Conservation (phyloP, 2,797 vertebrate genomes). For the Buphagus erythrorhynchus region DNA sequence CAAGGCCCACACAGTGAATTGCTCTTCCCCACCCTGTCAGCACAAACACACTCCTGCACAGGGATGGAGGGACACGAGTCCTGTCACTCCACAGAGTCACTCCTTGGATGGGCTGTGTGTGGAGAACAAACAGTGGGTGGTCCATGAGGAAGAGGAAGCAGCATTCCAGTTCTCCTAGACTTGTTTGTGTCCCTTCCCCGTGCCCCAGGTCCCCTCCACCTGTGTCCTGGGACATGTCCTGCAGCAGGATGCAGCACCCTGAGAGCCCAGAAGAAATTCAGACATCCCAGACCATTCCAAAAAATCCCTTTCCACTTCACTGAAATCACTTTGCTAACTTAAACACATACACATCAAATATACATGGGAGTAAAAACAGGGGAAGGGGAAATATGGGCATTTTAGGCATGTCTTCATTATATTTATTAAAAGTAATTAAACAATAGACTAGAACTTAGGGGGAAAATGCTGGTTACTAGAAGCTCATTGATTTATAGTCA, state of each 20-base stretch:
- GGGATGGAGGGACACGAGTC: not conserved
- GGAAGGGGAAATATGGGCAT: not conserved
- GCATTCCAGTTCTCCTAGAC: not conserved
- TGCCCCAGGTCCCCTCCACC: not conserved
- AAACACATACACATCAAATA: not conserved
- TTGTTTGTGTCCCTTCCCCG: not conserved
- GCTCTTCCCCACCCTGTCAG: conserved; percentile 14
- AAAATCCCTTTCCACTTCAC: not conserved
- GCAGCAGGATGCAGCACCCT: not conserved
- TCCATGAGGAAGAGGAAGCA: not conserved
- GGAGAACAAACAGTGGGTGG: not conserved
- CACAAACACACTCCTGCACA: not conserved
- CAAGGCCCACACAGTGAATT: conserved; percentile 32
- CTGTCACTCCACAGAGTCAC: not conserved
- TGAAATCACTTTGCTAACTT: not conserved
- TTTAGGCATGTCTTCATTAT: not conserved
- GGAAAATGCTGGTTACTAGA: not conserved
- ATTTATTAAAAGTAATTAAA: not conserved
- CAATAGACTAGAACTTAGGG: not conserved
- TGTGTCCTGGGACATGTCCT: not conserved
- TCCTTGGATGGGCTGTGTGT: not conserved
- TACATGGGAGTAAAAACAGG: not conserved
- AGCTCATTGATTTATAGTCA: not conserved
- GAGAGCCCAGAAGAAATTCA: not conserved
- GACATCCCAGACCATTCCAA: not conserved